These are phyloP conservation scores for Montipora cactus DNA, from an alignment of 64 coral and sea anemone genomes.

Conservation along the genomic window DNA sequence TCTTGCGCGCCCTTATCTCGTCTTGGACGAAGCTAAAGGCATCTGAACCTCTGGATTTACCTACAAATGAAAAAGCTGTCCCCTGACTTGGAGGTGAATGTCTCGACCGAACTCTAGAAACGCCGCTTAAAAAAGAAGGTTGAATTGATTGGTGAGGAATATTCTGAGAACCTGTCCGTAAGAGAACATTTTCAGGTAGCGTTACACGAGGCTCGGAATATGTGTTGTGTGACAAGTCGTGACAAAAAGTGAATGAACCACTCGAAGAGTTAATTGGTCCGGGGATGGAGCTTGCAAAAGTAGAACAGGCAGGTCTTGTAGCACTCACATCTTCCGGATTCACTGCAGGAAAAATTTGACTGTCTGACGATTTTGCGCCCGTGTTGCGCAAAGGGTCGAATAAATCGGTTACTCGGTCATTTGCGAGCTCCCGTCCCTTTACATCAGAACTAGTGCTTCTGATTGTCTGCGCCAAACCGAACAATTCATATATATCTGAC, in stretches of 20 bases:
- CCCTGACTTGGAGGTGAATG: slow-evolving; percentile 35
- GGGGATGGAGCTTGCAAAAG: background rate
- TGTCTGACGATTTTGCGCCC: background rate
- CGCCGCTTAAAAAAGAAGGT: background rate
- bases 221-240: background rate
- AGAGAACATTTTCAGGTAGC: background rate
- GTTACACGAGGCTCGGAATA: background rate
- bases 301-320: background rate
- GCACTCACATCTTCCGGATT: background rate
- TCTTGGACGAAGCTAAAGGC: slow-evolving; percentile 81
- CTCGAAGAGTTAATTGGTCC: background rate
- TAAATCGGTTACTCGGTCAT: slow-evolving; percentile 12
- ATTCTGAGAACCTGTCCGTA: background rate
- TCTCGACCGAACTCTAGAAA: slow-evolving; percentile 33
- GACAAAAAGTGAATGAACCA: background rate
- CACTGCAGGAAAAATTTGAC: background rate
- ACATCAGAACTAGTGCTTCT: background rate
- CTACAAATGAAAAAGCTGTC: slow-evolving; percentile 67
- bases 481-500: slow-evolving; percentile 29
- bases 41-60: slow-evolving; percentile 45
- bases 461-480: background rate
- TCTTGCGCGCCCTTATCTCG: slow-evolving; percentile 67
- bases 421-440: background rate
- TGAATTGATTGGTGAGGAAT: background rate
- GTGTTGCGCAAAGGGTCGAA: slow-evolving; percentile 15